These are phyloP conservation scores for Amblyraja radiata DNA, from an alignment of 2,797 vertebrate species.

Conservation along the genomic window DNA sequence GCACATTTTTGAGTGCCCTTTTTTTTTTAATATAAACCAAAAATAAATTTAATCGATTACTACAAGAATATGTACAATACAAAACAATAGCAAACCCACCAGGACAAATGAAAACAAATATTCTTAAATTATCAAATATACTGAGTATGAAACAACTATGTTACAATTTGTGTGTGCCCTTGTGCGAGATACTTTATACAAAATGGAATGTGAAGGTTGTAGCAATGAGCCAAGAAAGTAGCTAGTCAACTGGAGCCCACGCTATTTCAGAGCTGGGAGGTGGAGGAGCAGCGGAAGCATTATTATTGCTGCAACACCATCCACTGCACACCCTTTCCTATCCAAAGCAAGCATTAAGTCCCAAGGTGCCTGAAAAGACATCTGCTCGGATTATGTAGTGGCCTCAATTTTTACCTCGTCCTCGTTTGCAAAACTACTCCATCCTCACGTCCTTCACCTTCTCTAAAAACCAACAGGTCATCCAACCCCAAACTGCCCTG, in stretches of 20 bases:
- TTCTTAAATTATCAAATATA: too few relatives aligned
- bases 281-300: constrained; percentile 38
- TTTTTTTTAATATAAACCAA: too few relatives aligned
- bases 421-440: background rate
- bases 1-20: background rate
- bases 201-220: background rate
- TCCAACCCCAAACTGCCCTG: too few relatives aligned
- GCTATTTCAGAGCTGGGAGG: too few relatives aligned
- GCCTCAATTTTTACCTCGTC: background rate
- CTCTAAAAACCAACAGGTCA: too few relatives aligned
- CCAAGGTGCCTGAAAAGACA: background rate
- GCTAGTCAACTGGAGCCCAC: background rate
- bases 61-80: too few relatives aligned
- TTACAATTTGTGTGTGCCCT: background rate
- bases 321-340: constrained; percentile 15
- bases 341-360: constrained; percentile 42
- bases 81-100: too few relatives aligned
- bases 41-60: too few relatives aligned
- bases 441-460: too few relatives aligned
- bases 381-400: background rate
- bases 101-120: too few relatives aligned
- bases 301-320: constrained; percentile 42
- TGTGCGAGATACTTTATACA: background rate
- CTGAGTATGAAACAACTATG: too few relatives aligned
- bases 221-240: background rate